Evolutionary conservation across 2,797 vertebrate species (phyloP).

Genomic region (Acanthurus tractus): DNA sequence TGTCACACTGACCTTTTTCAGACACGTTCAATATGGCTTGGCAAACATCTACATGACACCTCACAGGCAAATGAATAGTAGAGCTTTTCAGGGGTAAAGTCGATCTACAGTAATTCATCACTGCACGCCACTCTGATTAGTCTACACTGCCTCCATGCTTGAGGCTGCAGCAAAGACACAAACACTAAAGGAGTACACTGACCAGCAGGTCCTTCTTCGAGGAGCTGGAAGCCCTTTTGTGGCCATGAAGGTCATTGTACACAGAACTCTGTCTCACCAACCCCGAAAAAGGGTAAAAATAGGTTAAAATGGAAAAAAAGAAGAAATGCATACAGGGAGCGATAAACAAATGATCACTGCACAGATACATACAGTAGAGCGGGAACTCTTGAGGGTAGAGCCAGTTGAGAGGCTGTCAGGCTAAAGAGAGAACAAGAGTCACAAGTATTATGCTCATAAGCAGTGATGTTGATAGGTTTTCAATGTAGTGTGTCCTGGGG

Average conservation of each 20-base stretch:
- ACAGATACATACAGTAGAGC: slow-evolving; percentile 87
- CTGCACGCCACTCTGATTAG: slow-evolving; percentile 28
- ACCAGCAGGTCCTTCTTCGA: slow-evolving; percentile 92
- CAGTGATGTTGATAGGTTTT: too few relatives aligned
- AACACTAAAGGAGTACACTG: slow-evolving; percentile 79
- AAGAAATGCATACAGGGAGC: slow-evolving; percentile 4
- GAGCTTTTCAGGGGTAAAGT: slow-evolving; percentile 20
- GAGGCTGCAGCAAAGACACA: slow-evolving; percentile 34
- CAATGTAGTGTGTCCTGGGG: too few relatives aligned
- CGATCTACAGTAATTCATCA: slow-evolving; percentile 28
- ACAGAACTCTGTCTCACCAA: slow-evolving; percentile 85
- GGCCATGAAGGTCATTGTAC: slow-evolving; percentile 87
- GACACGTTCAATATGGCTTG: slow-evolving; percentile 1
- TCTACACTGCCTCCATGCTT: slow-evolving; percentile 42
- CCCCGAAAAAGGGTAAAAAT: slow-evolving; percentile 27
- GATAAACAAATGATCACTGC: slow-evolving; percentile 13
- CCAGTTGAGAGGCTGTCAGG: slow-evolving; percentile 79
- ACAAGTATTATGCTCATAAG: slow-evolving; percentile 18
- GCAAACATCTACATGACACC: slow-evolving; percentile 15
- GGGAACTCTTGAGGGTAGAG: slow-evolving; percentile 84
- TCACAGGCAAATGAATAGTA: slow-evolving; percentile 22
- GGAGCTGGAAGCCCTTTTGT: slow-evolving; percentile 86
- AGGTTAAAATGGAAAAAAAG: slow-evolving; percentile 19
- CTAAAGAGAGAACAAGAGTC: slow-evolving; percentile 78
- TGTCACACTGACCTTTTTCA: slow-evolving; percentile 14